Conservation (phyloP, 2,888 invertebrate species). For the Cylindroiulus punctatus region DNA sequence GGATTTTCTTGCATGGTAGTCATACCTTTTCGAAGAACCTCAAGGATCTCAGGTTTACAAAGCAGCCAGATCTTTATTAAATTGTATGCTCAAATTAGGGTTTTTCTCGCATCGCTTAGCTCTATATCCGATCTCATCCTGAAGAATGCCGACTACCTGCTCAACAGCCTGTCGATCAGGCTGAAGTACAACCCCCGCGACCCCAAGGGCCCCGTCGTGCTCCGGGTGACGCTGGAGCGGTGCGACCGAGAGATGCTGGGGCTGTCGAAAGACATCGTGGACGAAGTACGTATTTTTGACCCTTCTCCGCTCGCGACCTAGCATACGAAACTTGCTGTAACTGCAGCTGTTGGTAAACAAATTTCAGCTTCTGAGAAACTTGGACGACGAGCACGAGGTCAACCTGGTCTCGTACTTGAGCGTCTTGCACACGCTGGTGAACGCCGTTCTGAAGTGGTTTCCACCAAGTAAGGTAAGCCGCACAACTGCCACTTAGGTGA, state of each 20-base stretch:
- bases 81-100: too few relatives aligned
- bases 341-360: neutral
- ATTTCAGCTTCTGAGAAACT: slow-evolving; percentile 36
- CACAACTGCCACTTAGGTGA: too few relatives aligned
- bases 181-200: slow-evolving; percentile 9
- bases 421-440: slow-evolving; percentile 28
- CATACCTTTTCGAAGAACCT: too few relatives aligned
- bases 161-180: slow-evolving; percentile 51
- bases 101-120: neutral
- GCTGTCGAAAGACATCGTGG: slow-evolving; percentile 16
- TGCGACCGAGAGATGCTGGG: slow-evolving; percentile 23
- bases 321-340: too few relatives aligned
- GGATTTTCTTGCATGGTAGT: too few relatives aligned
- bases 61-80: neutral
- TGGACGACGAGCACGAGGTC: neutral
- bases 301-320: too few relatives aligned
- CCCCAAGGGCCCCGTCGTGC: slow-evolving; percentile 15
- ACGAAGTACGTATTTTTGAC: slow-evolving; percentile 50
- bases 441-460: slow-evolving; percentile 40
- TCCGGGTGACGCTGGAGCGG: slow-evolving; percentile 29
- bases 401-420: slow-evolving; percentile 2
- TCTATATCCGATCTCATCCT: slow-evolving; percentile 47
- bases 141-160: slow-evolving; percentile 48
- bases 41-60: too few relatives aligned
- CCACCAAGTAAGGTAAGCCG: neutral